These are phyloP conservation scores for Cantharis lateralis DNA, from an alignment of 2,888 invertebrate genomes.

Conservation along the genomic window DNA sequence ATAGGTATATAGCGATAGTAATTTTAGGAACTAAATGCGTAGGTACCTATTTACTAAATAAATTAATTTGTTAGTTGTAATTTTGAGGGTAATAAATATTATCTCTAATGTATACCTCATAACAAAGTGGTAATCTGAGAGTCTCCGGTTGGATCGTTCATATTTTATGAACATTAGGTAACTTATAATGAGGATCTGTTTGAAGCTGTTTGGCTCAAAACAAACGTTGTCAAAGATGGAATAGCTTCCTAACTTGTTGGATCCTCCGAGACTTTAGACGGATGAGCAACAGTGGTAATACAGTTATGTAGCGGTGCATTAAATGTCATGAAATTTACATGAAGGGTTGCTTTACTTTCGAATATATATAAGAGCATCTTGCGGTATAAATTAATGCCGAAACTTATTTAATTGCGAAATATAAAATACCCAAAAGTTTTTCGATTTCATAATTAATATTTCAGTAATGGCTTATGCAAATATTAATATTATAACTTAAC, in stretches of 20 bases:
- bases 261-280: conserved; percentile 47
- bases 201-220: conserved; percentile 52
- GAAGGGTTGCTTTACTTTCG: conserved; percentile 43
- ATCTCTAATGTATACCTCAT: conserved; percentile 27
- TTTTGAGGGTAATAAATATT: conserved; percentile 22
- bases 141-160: conserved; percentile 46
- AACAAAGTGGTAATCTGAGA: conserved; percentile 35
- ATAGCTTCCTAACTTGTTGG: conserved; percentile 52
- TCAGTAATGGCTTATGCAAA: not conserved
- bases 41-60: conserved; percentile 8
- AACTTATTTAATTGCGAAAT: conserved; percentile 10
- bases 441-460: not conserved
- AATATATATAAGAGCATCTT: conserved; percentile 28
- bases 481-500: not conserved
- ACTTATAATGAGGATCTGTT: conserved; percentile 59
- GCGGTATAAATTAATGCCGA: conserved; percentile 31
- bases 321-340: conserved; percentile 56
- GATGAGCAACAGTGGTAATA: conserved; percentile 48
- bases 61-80: conserved; percentile 24
- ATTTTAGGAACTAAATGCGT: not conserved
- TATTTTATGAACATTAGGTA: conserved; percentile 59
- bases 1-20: not conserved
- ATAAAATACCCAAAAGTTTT: not conserved
- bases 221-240: conserved; percentile 45
- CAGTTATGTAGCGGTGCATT: conserved; percentile 55